A percentile compares a stretch with the other conserved stretches of the same genome.
Evolutionary conservation across 2,888 invertebrate genomes (phyloP).

Genomic region (Eupithecia centaureata): DNA sequence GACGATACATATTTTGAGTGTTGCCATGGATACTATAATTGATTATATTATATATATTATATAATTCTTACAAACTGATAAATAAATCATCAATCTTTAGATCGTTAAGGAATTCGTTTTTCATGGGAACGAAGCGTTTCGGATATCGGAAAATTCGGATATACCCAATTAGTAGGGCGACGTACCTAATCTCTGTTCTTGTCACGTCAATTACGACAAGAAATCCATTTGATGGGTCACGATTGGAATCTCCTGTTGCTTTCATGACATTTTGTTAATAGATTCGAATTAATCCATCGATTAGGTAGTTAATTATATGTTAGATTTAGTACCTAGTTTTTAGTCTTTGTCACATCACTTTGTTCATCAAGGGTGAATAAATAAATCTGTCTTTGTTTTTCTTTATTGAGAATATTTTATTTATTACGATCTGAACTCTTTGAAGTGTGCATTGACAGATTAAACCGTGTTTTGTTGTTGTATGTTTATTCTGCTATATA

Average conservation of each 20-base stretch:
- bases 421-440: too few relatives aligned
- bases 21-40: not conserved
- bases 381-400: too few relatives aligned
- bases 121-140: not conserved
- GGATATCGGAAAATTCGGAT: constrained; percentile 26
- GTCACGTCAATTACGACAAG: constrained; percentile 49
- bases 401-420: too few relatives aligned
- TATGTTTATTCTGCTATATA: too few relatives aligned
- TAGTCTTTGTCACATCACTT: too few relatives aligned
- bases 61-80: not conserved
- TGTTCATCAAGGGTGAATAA: too few relatives aligned
- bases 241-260: not conserved
- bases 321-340: too few relatives aligned
- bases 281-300: not conserved
- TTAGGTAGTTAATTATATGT: not conserved
- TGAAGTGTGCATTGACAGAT: too few relatives aligned
- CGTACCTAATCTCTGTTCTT: constrained; percentile 42
- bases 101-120: not conserved
- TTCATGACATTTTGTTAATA: not conserved
- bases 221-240: constrained; percentile 14
- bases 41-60: not conserved
- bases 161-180: constrained; percentile 36
- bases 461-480: too few relatives aligned
- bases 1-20: not conserved
- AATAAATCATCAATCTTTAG: not conserved